Evolutionary conservation across 2,888 invertebrate species (phyloP).

Genomic region (Lottia scabra): DNA sequence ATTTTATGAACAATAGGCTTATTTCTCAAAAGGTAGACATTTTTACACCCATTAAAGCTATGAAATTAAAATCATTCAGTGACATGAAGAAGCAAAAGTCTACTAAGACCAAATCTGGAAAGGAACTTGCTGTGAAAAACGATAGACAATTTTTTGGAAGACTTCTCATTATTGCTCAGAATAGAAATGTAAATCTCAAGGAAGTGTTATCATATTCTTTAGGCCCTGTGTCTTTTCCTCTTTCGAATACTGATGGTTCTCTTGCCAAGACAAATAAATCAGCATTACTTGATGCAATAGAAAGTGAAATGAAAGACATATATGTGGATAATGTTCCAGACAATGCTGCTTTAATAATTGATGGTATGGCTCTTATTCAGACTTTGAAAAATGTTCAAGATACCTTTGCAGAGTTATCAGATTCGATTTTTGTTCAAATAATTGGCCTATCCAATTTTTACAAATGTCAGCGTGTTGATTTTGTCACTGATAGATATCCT

Average conservation of each 20-base stretch:
- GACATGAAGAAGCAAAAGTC: neutral
- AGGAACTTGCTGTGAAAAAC: neutral
- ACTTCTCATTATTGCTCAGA: neutral
- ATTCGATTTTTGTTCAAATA: neutral
- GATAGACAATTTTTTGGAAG: constrained; percentile 1
- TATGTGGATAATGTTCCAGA: neutral
- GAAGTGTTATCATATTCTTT: neutral
- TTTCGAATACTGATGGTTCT: neutral
- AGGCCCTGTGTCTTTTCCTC: neutral
- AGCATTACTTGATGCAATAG: neutral
- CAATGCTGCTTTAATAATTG: neutral
- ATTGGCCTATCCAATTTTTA: neutral
- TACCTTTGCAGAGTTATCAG: neutral
- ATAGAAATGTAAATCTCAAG: neutral
- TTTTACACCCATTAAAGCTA: neutral
- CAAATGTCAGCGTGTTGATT: neutral
- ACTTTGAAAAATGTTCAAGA: neutral
- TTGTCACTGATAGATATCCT: neutral
- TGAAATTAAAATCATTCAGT: neutral
- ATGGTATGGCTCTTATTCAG: neutral
- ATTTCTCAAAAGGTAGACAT: neutral
- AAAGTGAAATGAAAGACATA: neutral
- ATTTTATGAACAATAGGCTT: neutral
- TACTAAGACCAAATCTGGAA: neutral
- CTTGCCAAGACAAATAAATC: neutral